These are phyloP conservation scores for Pelobates fuscus DNA, from an alignment of 2,113 vertebrate species.

Conservation along the genomic window DNA sequence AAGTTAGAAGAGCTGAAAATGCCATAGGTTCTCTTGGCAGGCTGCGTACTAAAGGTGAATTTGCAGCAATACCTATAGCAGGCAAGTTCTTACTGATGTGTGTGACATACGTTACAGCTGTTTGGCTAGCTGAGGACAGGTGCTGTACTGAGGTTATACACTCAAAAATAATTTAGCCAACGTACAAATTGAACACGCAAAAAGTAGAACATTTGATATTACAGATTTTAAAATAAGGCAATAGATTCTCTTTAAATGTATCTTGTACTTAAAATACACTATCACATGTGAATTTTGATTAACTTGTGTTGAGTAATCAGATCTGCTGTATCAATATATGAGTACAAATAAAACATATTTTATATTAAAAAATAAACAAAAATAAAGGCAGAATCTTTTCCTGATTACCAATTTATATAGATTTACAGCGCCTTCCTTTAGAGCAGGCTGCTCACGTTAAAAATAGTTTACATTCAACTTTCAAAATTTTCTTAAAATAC, in stretches of 20 bases:
- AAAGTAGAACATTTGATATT: neutral
- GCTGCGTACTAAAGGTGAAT: too few relatives aligned
- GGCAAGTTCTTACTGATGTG: too few relatives aligned
- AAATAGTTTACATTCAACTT: conserved; percentile 79
- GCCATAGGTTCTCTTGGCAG: too few relatives aligned
- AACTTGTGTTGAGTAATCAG: conserved; percentile 63
- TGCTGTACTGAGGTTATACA: too few relatives aligned
- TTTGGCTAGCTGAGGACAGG: too few relatives aligned
- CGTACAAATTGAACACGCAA: neutral
- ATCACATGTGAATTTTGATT: conserved; percentile 67
- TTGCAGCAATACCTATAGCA: too few relatives aligned
- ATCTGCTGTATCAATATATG: conserved; percentile 70
- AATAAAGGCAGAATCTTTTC: conserved; percentile 66
- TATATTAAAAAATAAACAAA: conserved; percentile 58
- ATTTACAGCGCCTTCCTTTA: conserved; percentile 70
- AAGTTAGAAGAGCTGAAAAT: too few relatives aligned
- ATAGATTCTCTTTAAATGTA: neutral
- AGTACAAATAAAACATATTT: conserved; percentile 70
- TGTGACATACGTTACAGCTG: too few relatives aligned
- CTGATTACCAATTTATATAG: conserved; percentile 67
- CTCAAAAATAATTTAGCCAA: neutral
- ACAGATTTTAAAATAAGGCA: neutral
- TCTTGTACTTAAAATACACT: conserved; percentile 21
- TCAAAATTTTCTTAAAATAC: conserved; percentile 81
- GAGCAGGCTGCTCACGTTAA: conserved; percentile 72